Conservation (phyloP, 2,797 vertebrate species). For the Kryptopterus vitreolus region DNA sequence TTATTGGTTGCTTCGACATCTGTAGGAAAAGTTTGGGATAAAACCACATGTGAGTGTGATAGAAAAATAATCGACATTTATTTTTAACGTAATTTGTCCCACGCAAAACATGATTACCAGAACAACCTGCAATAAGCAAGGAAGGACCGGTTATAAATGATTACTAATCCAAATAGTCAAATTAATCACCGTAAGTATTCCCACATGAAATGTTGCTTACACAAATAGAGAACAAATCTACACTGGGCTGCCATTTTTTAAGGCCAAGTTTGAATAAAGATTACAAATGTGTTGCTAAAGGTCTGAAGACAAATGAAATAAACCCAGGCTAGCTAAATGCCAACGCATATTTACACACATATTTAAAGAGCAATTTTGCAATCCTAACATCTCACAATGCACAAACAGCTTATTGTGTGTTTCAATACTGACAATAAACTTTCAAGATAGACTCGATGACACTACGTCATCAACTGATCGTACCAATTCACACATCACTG, state of each 20-base stretch:
- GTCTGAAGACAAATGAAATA: neutral
- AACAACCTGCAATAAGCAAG: neutral
- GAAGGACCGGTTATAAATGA: neutral
- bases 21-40: neutral
- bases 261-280: neutral
- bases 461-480: slow-evolving; percentile 16
- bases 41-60: neutral
- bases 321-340: neutral
- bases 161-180: neutral
- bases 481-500: slow-evolving; percentile 43
- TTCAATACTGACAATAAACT: slow-evolving; percentile 7
- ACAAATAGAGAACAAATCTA: neutral
- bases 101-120: too few species aligned
- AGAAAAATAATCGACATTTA: neutral
- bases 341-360: neutral
- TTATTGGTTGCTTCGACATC: neutral
- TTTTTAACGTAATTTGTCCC: neutral
- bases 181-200: neutral
- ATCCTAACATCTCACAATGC: neutral
- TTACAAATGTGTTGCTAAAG: neutral
- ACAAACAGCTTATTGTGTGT: neutral
- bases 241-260: neutral
- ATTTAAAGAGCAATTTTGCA: neutral
- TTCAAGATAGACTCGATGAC: neutral
- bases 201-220: neutral